Evolutionary conservation across 2,888 invertebrate species (phyloP).

Genomic region (Hoplodrina blanda): DNA sequence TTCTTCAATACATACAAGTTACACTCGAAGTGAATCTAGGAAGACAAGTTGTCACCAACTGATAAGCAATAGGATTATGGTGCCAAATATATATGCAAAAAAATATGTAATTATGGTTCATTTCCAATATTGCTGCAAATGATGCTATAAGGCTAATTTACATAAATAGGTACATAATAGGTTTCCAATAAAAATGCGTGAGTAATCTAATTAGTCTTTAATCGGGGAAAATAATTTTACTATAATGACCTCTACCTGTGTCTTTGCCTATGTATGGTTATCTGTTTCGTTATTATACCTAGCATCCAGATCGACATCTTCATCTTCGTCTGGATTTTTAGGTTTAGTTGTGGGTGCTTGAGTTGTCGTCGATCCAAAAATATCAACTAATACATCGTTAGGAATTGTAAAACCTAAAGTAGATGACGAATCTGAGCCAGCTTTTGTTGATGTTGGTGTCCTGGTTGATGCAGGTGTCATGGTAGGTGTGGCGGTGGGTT

Average conservation of each 20-base stretch:
- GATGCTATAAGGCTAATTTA: slow-evolving; percentile 28
- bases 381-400: slow-evolving; percentile 26
- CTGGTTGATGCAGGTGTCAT: slow-evolving; percentile 1
- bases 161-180: slow-evolving; percentile 5
- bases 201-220: slow-evolving; percentile 63
- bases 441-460: background rate
- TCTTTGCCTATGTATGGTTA: background rate
- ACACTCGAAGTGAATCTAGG: background rate
- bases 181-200: slow-evolving; percentile 49
- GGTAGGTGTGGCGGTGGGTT: background rate
- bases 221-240: slow-evolving; percentile 38
- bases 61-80: slow-evolving; percentile 2
- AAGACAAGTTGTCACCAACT: slow-evolving; percentile 28
- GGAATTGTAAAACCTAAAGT: slow-evolving; percentile 37
- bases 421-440: slow-evolving; percentile 5
- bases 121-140: slow-evolving; percentile 38
- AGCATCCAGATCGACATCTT: slow-evolving; percentile 43
- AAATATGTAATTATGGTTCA: slow-evolving; percentile 25
- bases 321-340: slow-evolving; percentile 29
- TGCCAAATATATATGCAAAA: slow-evolving; percentile 32
- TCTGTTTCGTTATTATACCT: slow-evolving; percentile 28
- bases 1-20: background rate
- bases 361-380: slow-evolving; percentile 37
- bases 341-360: background rate
- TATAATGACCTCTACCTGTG: background rate